Conservation (phyloP, 1,140 invertebrate species). For the Achroia grisella region DNA sequence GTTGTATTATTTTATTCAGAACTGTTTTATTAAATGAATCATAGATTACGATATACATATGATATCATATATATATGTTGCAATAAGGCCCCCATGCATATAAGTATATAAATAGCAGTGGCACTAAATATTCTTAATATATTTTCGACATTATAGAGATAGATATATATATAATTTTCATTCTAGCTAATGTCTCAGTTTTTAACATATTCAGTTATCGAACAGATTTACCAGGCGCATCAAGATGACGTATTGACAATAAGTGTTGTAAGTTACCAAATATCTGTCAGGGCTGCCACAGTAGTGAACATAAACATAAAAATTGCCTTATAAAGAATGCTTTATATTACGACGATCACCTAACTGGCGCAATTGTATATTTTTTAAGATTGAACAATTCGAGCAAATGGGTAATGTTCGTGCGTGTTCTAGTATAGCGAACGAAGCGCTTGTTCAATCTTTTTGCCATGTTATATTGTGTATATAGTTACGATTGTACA, state of each 20-base stretch:
- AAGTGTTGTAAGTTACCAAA: conserved; percentile 53
- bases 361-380: conserved; percentile 9
- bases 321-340: conserved; percentile 13
- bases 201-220: too few relatives aligned
- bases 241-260: conserved; percentile 32
- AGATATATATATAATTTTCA: too few relatives aligned
- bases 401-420: conserved; percentile 13
- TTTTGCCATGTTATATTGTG: conserved; percentile 53
- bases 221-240: conserved; percentile 3
- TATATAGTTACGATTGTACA: conserved; percentile 65
- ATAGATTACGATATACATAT: too few relatives aligned
- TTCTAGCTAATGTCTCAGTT: too few relatives aligned
- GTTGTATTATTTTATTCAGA: too few relatives aligned
- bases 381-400: conserved; percentile 11
- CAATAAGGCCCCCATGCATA: too few relatives aligned
- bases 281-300: conserved; percentile 18
- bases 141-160: too few relatives aligned
- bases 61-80: too few relatives aligned
- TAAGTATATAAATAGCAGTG: too few relatives aligned
- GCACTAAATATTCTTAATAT: too few relatives aligned
- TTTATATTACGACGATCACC: conserved; percentile 7
- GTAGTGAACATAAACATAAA: conserved; percentile 24
- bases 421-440: conserved; percentile 28
- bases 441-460: conserved; percentile 21
- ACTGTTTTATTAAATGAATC: too few relatives aligned